Percentiles rank a stretch among this genome's conserved stretches.
Conservation (phyloP, 2,113 vertebrate species). For the Garra rufa region DNA sequence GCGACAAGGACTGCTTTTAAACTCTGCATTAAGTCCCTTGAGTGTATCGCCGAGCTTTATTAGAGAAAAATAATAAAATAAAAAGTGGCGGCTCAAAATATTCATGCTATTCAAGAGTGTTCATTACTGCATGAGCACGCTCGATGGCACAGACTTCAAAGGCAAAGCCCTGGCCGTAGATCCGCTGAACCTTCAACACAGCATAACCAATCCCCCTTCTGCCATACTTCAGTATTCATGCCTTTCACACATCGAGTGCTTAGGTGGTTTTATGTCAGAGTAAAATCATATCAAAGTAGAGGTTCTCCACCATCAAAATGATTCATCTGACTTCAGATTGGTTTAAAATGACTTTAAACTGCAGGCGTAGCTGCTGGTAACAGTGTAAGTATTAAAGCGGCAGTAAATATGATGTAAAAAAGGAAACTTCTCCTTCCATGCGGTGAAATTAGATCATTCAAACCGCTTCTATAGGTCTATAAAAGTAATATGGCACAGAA, state of each 20-base stretch:
- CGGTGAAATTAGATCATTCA: not conserved
- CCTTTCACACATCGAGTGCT: not conserved
- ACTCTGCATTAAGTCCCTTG: not conserved
- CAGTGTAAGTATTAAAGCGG: not conserved
- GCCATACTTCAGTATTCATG: conserved; percentile 9
- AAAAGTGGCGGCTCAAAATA: not conserved
- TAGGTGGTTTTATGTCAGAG: conserved; percentile 8
- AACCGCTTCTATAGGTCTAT: not conserved
- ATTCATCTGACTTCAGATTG: not conserved
- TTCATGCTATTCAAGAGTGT: conserved; percentile 24
- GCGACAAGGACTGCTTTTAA: conserved; percentile 6
- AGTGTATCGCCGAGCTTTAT: not conserved
- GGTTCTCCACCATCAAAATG: not conserved
- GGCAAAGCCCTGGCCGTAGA: not conserved
- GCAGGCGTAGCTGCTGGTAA: not conserved
- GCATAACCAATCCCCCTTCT: not conserved
- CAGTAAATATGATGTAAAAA: conserved; percentile 1
- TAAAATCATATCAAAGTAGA: not conserved
- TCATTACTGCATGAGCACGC: conserved; percentile 10
- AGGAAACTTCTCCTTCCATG: not conserved
- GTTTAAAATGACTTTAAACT: conserved; percentile 16
- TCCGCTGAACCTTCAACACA: not conserved
- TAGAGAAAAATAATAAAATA: not conserved
- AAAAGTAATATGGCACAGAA: not conserved
- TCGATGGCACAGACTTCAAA: conserved; percentile 8